Conservation (phyloP, 2,888 invertebrate genomes). For the Tipula vernalis region DNA sequence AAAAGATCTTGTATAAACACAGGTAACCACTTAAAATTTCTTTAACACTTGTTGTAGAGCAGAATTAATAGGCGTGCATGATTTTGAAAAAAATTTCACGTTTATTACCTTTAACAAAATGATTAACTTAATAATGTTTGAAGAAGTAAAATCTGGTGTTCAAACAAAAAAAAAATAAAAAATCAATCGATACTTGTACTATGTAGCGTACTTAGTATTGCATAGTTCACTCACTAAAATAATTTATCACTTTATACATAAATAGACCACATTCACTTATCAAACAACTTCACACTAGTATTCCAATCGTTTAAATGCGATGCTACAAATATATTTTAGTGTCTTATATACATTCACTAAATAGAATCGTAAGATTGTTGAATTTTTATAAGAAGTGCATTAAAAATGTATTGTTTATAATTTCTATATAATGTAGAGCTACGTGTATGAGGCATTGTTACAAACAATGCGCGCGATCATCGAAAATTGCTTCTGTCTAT, state of each 20-base stretch:
- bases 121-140: not conserved
- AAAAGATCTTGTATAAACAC: not conserved
- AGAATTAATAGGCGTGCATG: not conserved
- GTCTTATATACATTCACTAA: not conserved
- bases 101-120: not conserved
- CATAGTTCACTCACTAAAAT: not conserved
- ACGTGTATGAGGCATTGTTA: not conserved
- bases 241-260: not conserved
- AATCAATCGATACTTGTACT: not conserved
- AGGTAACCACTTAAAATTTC: not conserved
- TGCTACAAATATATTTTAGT: not conserved
- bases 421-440: not conserved
- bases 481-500: not conserved
- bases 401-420: not conserved
- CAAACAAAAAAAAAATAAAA: not conserved
- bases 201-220: not conserved
- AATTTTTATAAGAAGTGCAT: not conserved
- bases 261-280: not conserved
- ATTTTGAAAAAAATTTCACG: not conserved
- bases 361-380: not conserved
- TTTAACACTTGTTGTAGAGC: not conserved
- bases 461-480: not conserved
- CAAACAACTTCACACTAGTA: not conserved
- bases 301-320: not conserved
- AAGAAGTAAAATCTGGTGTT: not conserved